Evolutionary conservation across 2,113 vertebrate genomes (phyloP).

Genomic region (Gymnogyps californianus): DNA sequence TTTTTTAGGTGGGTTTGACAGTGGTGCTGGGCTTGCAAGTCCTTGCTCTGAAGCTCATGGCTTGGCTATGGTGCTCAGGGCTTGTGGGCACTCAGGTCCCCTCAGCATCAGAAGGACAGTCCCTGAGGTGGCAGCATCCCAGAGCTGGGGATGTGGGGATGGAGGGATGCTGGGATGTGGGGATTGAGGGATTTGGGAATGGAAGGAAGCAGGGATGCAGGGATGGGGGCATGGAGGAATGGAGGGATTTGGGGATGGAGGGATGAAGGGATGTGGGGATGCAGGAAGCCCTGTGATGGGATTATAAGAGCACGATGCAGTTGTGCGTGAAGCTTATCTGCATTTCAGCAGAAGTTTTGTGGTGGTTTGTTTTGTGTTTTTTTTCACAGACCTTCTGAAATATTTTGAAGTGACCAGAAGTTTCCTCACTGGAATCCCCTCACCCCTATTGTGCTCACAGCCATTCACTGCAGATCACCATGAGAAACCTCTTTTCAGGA

Average conservation of each 20-base stretch:
- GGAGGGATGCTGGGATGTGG: not conserved
- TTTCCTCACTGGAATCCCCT: not conserved
- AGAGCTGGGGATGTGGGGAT: not conserved
- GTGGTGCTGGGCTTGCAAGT: not conserved
- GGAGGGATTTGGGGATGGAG: no score
- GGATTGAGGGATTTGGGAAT: no score
- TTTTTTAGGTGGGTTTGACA: not conserved
- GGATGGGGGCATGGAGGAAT: no score
- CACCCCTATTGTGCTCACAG: not conserved
- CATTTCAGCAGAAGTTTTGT: not conserved
- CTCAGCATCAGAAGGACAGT: not conserved
- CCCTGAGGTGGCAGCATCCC: not conserved
- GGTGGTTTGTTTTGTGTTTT: not conserved
- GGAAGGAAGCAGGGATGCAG: not conserved
- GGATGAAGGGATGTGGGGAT: not conserved
- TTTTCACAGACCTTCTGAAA: not conserved
- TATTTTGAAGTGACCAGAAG: not conserved
- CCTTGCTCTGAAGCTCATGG: not conserved
- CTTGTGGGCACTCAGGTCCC: not conserved
- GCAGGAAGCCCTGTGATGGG: not conserved
- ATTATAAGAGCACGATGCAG: rapidly evolving
- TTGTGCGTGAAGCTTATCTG: not conserved
- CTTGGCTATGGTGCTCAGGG: not conserved
- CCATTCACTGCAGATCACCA: not conserved
- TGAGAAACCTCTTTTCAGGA: conserved; percentile 29